Evolutionary conservation across 92 coral and sea anemone species (phyloP).

Genomic region (Palythoa heliodiscus): DNA sequence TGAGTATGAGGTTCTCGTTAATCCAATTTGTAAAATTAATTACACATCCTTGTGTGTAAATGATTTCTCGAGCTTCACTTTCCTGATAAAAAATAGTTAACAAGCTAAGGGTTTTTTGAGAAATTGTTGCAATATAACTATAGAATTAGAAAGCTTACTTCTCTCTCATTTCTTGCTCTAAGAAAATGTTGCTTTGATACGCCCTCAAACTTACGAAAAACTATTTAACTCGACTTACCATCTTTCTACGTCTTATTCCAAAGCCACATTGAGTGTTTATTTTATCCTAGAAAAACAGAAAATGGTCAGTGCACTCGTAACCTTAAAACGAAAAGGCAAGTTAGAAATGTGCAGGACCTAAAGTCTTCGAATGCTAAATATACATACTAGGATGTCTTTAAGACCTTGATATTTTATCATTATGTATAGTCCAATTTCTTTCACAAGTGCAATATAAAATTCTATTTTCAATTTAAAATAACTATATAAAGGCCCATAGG

Average conservation of each 20-base stretch:
- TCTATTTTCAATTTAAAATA: too few species aligned
- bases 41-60: slow-evolving; percentile 84
- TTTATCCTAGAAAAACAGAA: slow-evolving; percentile 58
- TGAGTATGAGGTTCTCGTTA: slow-evolving; percentile 70
- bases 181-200: background rate
- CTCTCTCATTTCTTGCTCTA: background rate
- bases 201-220: background rate
- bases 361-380: too few species aligned
- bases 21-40: slow-evolving; percentile 79
- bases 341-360: too few species aligned
- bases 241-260: slow-evolving; percentile 79
- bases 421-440: too few species aligned
- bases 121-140: background rate
- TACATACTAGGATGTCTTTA: too few species aligned
- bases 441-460: too few species aligned
- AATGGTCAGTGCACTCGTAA: background rate
- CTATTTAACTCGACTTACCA: slow-evolving; percentile 37
- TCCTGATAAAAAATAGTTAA: slow-evolving; percentile 47
- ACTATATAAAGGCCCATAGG: too few species aligned
- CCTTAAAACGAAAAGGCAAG: too few species aligned
- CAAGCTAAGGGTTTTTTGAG: background rate
- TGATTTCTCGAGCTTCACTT: slow-evolving; percentile 68
- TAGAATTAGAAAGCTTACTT: too few species aligned
- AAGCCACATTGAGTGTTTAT: slow-evolving; percentile 93
- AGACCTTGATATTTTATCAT: too few species aligned